Base-by-base conservation (phyloP, 2,113 vertebrate species). In the Hippocampus comes region DNA sequence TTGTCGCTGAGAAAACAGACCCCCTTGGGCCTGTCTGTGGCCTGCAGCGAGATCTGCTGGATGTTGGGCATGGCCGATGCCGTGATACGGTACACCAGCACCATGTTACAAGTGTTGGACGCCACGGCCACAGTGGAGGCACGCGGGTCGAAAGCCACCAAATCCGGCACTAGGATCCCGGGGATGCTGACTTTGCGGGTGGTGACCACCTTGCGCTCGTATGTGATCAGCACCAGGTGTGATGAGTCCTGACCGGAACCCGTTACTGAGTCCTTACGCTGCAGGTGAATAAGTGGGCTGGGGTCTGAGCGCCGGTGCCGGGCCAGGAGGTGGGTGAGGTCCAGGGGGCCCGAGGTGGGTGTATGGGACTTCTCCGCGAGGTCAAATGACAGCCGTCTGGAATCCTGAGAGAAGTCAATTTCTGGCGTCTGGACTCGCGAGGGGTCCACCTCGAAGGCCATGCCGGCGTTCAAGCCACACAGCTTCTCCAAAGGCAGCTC, bases 151-250 rank as follows among this genome's bases (percentile, higher is more conserved):
- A 96, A 96, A 15, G 95, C 94, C 65, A 99, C 89, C 21, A 99
- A 93, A 79, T 99, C 97, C 1, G 97, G 97, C 46, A 96, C 95
- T 83, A 98, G 84, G 82, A 99, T 93, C n/a, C 97, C 96, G 0
- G 97, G 96, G 57, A 99, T 93, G 73, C 92, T 93, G 25, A 96
- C 95, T 85, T 94, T 98, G 77, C 93, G 93, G 25, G 93, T 95
- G 67, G 92, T 92, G 0, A 94, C 95, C 59, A 93, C 93, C 70
- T 93, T 95, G n/a, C 89, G 93, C 72, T 96, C 95, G 6, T 96
- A 98, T 2, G 92, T 95, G 72, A 99, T 94, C 78, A 99, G 82
- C 81, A 96, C 92, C 76, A 99, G 91, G 82, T 98, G 94, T 0
- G 97, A 98, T 11, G 95, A 95, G 88, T 98, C 97, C 70, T 95